Evolutionary conservation across 2,113 vertebrate species (phyloP).

Genomic region (Amblyopsis rosae): DNA sequence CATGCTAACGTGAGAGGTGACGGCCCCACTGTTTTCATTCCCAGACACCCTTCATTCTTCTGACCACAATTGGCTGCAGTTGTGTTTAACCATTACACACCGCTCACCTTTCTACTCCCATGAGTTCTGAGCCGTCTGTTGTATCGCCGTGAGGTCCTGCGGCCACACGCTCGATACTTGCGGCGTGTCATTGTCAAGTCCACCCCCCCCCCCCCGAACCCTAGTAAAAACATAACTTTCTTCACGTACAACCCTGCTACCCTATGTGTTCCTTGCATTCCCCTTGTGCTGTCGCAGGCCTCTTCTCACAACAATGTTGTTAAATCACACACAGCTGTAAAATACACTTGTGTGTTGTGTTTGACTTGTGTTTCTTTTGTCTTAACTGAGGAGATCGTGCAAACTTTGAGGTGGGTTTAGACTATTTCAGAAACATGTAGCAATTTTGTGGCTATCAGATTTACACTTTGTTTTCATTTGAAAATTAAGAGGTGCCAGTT

Average conservation of each 20-base stretch:
- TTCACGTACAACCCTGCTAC: neutral
- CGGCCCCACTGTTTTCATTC: neutral
- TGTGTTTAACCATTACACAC: neutral
- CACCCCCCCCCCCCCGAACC: slow-evolving; percentile 3
- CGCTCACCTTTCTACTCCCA: slow-evolving; percentile 3
- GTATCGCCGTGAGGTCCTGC: too few species aligned
- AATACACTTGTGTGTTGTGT: slow-evolving; percentile 34
- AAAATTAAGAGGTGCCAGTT: slow-evolving; percentile 24
- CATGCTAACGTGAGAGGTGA: slow-evolving; percentile 3
- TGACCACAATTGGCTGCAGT: neutral
- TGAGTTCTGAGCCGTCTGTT: neutral
- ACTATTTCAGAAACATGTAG: slow-evolving; percentile 71
- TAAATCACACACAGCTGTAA: slow-evolving; percentile 29
- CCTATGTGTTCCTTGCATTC: neutral
- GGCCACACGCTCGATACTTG: too few species aligned
- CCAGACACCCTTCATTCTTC: neutral
- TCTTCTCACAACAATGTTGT: slow-evolving; percentile 45
- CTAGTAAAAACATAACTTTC: neutral
- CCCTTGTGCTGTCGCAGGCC: neutral
- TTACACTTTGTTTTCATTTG: slow-evolving; percentile 31
- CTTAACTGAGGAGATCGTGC: slow-evolving; percentile 23
- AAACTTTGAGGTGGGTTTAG: slow-evolving; percentile 15
- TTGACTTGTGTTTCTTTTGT: slow-evolving; percentile 21
- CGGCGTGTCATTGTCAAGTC: slow-evolving; percentile 4
- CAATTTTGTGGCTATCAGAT: slow-evolving; percentile 61